Evolutionary conservation across 2,797 vertebrate genomes (phyloP).

Genomic region (Alauda arvensis): DNA sequence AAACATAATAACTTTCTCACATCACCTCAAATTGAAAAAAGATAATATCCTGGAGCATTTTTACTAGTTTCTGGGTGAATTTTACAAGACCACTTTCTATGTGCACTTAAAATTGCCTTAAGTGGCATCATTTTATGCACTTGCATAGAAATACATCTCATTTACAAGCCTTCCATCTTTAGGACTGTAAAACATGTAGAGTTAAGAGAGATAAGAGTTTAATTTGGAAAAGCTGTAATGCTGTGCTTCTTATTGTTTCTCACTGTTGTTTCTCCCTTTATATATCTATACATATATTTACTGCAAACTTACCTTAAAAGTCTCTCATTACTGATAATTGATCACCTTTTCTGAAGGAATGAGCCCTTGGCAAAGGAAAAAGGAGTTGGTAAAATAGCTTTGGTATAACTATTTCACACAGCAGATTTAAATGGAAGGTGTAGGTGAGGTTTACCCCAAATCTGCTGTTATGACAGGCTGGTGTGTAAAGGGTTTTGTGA

Average conservation of each 20-base stretch:
- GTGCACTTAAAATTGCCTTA: not conserved
- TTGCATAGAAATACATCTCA: not conserved
- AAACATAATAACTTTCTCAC: not conserved
- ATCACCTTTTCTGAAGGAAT: not conserved
- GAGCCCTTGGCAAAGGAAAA: not conserved
- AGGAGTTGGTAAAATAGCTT: not conserved
- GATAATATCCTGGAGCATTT: not conserved
- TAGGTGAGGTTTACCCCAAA: not conserved
- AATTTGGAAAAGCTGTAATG: not conserved
- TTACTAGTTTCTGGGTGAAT: not conserved
- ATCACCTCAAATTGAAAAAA: not conserved
- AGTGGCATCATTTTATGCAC: not conserved
- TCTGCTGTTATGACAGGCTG: not conserved
- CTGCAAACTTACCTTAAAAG: not conserved
- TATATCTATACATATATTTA: not conserved
- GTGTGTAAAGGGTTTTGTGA: not conserved
- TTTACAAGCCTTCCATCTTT: not conserved
- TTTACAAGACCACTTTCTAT: not conserved
- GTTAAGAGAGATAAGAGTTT: not conserved
- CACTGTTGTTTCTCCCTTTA: not conserved
- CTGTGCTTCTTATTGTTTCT: not conserved
- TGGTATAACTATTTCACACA: not conserved
- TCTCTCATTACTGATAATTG: not conserved
- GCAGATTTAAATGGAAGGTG: not conserved
- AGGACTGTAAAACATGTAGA: not conserved